Base-by-base conservation (phyloP, 2,888 invertebrate species). In the Drosophila fungiperda region DNA sequence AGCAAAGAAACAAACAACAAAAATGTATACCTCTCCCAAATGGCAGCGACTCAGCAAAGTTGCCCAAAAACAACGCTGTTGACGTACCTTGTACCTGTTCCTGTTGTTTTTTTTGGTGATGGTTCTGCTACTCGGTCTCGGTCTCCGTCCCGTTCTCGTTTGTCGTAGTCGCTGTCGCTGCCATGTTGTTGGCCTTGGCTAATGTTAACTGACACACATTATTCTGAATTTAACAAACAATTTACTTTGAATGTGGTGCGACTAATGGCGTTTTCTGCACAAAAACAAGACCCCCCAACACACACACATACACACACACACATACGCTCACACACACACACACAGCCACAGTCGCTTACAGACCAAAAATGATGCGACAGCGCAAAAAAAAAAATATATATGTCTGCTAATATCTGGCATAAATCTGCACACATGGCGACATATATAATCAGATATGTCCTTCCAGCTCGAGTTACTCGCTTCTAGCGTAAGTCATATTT, bases 221-320 rank as follows among this genome's bases (percentile, higher is more conserved):
- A 89, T 89, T 87, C 84, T 80, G 84, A 87, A 87, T 88, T 88
- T 87, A 89, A 87, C 87, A 87, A 87, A 89, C 87, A 86, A 87
- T 87, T 87, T 87, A 83, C 89, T 78, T 78, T 82, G 81, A 87
- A 87, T 87, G 84, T 86, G 84, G 76, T 78, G 82, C 76, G 83
- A 85, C 87, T 87, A 85, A 85, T 87, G 87, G 85, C 75, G 68
- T 69, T 82, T 76, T 76, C 67, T 68, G 75, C 73, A 70, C 80
- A 80, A 77, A 79, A 86, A 86, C 83, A 86, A 86, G 80, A 61
- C 64, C 53, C 71, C 3, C 15, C 35, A 45, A 63, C 20, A 38
- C 35, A 45, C 35, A 23, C n/a, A 17, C 33, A 57, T 62, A 52
- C 40, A 59, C 59, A 20, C 69, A 59, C 48, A 20, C 45, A 33